phyloP scores from a whole-genome alignment of 2,888 invertebrate genomes.

The Macropis europaea region DNA sequence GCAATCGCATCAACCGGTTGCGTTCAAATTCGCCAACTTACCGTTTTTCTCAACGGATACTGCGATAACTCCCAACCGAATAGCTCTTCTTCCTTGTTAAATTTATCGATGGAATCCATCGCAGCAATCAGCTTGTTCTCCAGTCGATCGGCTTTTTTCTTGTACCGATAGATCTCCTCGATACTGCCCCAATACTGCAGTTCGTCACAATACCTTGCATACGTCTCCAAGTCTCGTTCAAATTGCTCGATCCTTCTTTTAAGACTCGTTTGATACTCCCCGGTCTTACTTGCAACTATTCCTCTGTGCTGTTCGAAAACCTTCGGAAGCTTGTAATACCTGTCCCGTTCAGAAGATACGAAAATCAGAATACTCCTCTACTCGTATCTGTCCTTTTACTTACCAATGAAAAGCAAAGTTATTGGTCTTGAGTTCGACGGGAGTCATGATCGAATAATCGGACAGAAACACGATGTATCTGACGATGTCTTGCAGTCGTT shows the following conservation, averaged over 20 bases:
- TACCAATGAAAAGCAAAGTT: constrained; percentile 92
- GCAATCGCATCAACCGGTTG: neutral
- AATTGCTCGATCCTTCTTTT: constrained; percentile 91
- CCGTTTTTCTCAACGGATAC: constrained; percentile 90
- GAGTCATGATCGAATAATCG: constrained; percentile 89
- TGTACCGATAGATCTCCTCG: constrained; percentile 90
- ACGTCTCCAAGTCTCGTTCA: constrained; percentile 89
- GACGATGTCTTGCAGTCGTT: constrained; percentile 85
- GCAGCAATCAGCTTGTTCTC: constrained; percentile 87
- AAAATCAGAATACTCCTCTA: neutral
- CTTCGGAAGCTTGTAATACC: constrained; percentile 88
- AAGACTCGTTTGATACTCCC: constrained; percentile 92
- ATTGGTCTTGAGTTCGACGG: constrained; percentile 93
- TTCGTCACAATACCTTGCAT: constrained; percentile 90
- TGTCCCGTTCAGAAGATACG: constrained; percentile 20
- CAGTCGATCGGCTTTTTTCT: constrained; percentile 89
- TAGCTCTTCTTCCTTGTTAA: constrained; percentile 94
- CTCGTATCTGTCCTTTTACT: neutral
- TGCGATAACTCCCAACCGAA: constrained; percentile 94
- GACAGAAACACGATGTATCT: constrained; percentile 90
- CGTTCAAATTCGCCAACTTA: no score
- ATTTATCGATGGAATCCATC: constrained; percentile 90
- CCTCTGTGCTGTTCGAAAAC: constrained; percentile 91
- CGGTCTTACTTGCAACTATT: constrained; percentile 90
- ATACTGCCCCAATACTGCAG: constrained; percentile 94